Conservation (phyloP, 1,140 invertebrate species). For the Aphelenchoides avenae region DNA sequence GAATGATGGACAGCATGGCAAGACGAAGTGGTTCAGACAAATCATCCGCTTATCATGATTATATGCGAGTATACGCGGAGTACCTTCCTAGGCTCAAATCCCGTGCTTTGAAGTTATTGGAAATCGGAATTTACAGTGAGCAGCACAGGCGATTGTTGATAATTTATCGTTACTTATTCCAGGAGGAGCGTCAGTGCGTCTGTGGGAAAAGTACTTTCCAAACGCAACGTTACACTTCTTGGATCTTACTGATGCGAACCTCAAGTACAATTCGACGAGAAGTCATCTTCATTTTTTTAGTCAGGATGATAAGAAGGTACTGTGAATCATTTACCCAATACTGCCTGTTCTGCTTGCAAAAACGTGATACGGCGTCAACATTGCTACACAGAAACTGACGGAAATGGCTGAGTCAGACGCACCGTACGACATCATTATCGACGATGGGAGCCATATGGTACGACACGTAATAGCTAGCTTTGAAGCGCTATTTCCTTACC, state of each 20-base stretch:
- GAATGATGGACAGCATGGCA: slow-evolving; percentile 2
- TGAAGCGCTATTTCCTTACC: slow-evolving; percentile 7
- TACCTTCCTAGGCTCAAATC: not conserved
- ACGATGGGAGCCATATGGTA: slow-evolving; percentile 9
- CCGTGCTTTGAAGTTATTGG: not conserved
- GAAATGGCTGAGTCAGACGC: slow-evolving; percentile 1
- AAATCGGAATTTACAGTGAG: slow-evolving; percentile 10
- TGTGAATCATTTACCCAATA: too few species aligned
- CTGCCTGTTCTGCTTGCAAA: too few species aligned
- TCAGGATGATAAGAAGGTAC: slow-evolving; percentile 4
- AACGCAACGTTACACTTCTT: slow-evolving; percentile 12
- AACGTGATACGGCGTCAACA: too few species aligned
- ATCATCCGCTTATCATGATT: not conserved
- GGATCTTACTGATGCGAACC: slow-evolving; percentile 3
- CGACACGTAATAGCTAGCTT: slow-evolving; percentile 4
- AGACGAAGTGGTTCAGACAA: slow-evolving; percentile 1
- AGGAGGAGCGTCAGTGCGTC: slow-evolving; percentile 10
- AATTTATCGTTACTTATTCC: too few species aligned
- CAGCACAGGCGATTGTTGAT: too few species aligned
- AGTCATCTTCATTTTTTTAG: slow-evolving; percentile 12
- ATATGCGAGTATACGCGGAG: slow-evolving; percentile 2
- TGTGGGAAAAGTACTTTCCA: slow-evolving; percentile 14
- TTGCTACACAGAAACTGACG: slow-evolving; percentile 1
- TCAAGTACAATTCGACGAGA: slow-evolving; percentile 5
- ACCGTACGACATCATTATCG: slow-evolving; percentile 10